Evolutionary conservation across 2,797 vertebrate species (phyloP).

Genomic region (Carduelis carduelis): DNA sequence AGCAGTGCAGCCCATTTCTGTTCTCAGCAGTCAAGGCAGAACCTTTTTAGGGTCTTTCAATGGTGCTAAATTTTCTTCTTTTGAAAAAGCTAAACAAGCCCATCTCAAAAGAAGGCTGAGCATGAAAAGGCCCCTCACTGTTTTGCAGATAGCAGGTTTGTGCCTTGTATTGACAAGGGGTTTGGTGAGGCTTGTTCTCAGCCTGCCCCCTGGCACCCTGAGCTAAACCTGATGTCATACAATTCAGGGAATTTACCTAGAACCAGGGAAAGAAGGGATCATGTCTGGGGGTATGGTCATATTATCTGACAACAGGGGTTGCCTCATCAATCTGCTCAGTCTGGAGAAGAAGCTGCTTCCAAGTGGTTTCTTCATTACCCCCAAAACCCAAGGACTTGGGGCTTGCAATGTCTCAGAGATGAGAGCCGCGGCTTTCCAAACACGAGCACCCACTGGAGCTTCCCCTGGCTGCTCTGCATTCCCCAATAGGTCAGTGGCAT

Average conservation of each 20-base stretch:
- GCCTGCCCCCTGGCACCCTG: neutral
- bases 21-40: neutral
- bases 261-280: neutral
- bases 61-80: neutral
- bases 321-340: neutral
- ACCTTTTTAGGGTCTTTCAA: neutral
- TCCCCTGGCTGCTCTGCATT: slow-evolving; percentile 41
- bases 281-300: accelerated
- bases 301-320: neutral
- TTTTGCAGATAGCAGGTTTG: neutral
- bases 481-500: slow-evolving; percentile 64
- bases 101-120: neutral
- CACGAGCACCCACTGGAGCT: neutral
- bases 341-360: neutral
- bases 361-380: neutral
- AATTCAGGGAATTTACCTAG: neutral
- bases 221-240: neutral
- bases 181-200: neutral
- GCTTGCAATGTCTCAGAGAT: neutral
- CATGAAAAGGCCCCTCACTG: neutral
- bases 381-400: neutral
- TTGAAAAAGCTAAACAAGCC: neutral
- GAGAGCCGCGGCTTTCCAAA: neutral
- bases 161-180: neutral
- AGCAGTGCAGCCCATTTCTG: neutral